A percentile compares a stretch with the other conserved stretches of the same genome.
Evolutionary conservation across 2,113 vertebrate genomes (phyloP).

Genomic region (Oryctolagus cuniculus): mOryCun1.1 NC_091432.1:189902001-189902500

Average conservation of each 20-base stretch:
- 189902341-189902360: constrained; percentile 71
- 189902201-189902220: not conserved
- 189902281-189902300: constrained; percentile 72
- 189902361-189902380: constrained; percentile 77
- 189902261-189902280: constrained; percentile 65
- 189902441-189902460: constrained; percentile 68
- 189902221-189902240: constrained; percentile 61
- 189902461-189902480: constrained; percentile 81
- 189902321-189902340: constrained; percentile 25
- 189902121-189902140: constrained; percentile 39
- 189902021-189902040: constrained; percentile 77
- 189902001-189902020: constrained; percentile 70
- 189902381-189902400: constrained; percentile 80
- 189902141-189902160: constrained; percentile 70
- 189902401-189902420: constrained; percentile 73
- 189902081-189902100: constrained; percentile 78
- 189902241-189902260: constrained; percentile 65
- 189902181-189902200: not conserved
- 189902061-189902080: constrained; percentile 65
- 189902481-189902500: constrained; percentile 59
- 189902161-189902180: not conserved
- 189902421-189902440: constrained; percentile 67
- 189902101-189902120: constrained; percentile 64
- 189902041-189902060: constrained; percentile 44
- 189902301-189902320: constrained; percentile 71